Conservation (phyloP, 2,113 vertebrate species). For the Polypterus bichir region DNA sequence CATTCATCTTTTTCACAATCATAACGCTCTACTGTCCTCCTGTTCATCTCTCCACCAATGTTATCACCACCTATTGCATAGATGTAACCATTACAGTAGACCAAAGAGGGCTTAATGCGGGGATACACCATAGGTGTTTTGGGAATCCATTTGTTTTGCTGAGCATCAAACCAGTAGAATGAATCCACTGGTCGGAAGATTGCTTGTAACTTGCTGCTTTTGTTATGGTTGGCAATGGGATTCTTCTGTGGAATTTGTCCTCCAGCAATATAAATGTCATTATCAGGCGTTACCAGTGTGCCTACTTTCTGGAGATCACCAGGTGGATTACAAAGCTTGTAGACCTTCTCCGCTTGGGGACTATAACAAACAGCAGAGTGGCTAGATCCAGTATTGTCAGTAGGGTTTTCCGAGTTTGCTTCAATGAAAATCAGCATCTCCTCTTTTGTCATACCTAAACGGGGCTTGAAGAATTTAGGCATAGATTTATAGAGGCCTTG, state of each 20-base stretch:
- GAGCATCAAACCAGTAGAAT: conserved; percentile 95
- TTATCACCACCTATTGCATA: conserved; percentile 90
- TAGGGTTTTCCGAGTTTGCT: conserved; percentile 69
- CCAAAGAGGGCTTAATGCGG: conserved; percentile 80
- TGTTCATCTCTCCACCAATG: conserved; percentile 76
- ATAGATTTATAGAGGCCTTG: conserved; percentile 98
- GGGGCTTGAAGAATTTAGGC: conserved; percentile 97
- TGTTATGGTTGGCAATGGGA: conserved; percentile 67
- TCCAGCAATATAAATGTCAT: conserved; percentile 92
- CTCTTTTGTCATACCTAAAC: conserved; percentile 97
- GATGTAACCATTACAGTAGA: conserved; percentile 86
- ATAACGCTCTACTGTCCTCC: conserved; percentile 86
- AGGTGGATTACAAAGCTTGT: conserved; percentile 84
- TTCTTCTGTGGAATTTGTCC: conserved; percentile 85
- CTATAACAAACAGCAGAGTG: conserved; percentile 89
- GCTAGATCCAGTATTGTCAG: conserved; percentile 20
- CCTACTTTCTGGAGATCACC: conserved; percentile 88
- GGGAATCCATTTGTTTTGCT: conserved; percentile 91
- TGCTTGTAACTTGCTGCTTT: conserved; percentile 73
- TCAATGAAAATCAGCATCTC: conserved; percentile 98
- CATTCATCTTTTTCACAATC: conserved; percentile 89
- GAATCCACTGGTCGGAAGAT: conserved; percentile 82
- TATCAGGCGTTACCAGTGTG: conserved; percentile 85
- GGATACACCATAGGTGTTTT: conserved; percentile 89
- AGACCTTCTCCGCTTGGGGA: conserved; percentile 91